These are phyloP conservation scores for Zaprionus ornatus DNA, from an alignment of 1,140 invertebrate species.

Conservation along the genomic window DNA sequence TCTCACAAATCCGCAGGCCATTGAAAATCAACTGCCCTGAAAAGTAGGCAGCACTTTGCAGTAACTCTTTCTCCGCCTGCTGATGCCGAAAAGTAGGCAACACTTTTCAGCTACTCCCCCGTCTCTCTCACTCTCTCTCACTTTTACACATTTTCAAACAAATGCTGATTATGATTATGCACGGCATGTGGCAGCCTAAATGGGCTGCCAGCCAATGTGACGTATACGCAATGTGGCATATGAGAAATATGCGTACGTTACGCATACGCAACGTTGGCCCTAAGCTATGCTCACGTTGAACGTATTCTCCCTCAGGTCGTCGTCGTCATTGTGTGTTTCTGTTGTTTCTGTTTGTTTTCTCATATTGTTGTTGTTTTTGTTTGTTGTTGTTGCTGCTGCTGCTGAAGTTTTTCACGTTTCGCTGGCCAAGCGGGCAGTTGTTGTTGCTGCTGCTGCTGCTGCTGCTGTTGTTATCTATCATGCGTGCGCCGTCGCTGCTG, in stretches of 20 bases:
- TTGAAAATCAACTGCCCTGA: not conserved
- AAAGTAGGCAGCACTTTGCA: not conserved
- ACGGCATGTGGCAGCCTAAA: constrained; percentile 11
- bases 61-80: not conserved
- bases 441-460: constrained; percentile 4
- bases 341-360: not conserved
- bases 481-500: constrained; percentile 1
- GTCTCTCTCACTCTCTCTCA: not conserved
- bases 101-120: not conserved
- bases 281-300: not conserved
- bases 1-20: too few species aligned
- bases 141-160: not conserved
- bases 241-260: constrained; percentile 33
- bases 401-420: constrained; percentile 54
- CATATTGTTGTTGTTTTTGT: not conserved
- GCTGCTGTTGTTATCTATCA: constrained; percentile 39
- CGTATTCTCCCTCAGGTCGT: not conserved
- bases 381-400: constrained; percentile 21
- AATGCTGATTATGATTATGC: constrained; percentile 31
- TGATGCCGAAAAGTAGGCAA: not conserved
- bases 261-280: constrained; percentile 59
- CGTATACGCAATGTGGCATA: constrained; percentile 56
- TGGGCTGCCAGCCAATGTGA: constrained; percentile 46
- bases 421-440: constrained; percentile 37
- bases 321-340: not conserved